Conservation (phyloP, 2,888 invertebrate species). For the Anagyrus pseudococci region DNA sequence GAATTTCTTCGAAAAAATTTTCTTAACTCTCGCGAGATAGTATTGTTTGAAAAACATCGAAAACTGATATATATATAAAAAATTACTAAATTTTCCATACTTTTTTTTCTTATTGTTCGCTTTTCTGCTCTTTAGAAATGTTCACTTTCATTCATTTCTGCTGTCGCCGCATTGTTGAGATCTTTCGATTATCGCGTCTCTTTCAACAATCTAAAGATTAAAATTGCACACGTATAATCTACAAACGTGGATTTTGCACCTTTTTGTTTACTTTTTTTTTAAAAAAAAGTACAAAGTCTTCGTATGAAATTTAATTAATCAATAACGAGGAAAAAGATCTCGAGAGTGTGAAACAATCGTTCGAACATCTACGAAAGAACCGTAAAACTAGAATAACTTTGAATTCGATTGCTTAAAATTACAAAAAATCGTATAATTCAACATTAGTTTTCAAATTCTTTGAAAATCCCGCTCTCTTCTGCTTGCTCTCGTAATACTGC, state of each 20-base stretch:
- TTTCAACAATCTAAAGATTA: not conserved
- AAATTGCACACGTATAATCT: not conserved
- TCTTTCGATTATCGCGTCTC: not conserved
- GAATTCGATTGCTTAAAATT: too few relatives aligned
- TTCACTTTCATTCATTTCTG: not conserved
- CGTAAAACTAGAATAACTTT: too few relatives aligned
- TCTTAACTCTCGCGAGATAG: slow-evolving; percentile 14
- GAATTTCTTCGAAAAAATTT: slow-evolving; percentile 25
- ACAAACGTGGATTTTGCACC: too few relatives aligned
- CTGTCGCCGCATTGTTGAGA: not conserved
- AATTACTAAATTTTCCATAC: slow-evolving; percentile 1
- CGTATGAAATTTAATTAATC: slow-evolving; percentile 35
- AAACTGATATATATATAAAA: slow-evolving; percentile 13
- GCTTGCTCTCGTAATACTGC: too few relatives aligned
- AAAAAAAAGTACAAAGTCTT: slow-evolving; percentile 40
- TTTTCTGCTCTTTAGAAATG: not conserved
- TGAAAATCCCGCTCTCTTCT: too few relatives aligned
- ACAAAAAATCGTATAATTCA: too few relatives aligned
- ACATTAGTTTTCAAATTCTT: too few relatives aligned
- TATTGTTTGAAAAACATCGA: slow-evolving; percentile 14
- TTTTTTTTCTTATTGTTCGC: slow-evolving; percentile 1
- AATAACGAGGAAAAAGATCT: too few relatives aligned
- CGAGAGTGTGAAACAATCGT: too few relatives aligned
- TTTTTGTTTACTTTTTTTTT: too few relatives aligned
- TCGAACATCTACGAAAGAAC: too few relatives aligned